Percentiles rank a stretch among this genome's conserved stretches.
Evolutionary conservation across 92 coral and sea anemone species (phyloP).

Genomic region (Palythoa grandiflora): DNA sequence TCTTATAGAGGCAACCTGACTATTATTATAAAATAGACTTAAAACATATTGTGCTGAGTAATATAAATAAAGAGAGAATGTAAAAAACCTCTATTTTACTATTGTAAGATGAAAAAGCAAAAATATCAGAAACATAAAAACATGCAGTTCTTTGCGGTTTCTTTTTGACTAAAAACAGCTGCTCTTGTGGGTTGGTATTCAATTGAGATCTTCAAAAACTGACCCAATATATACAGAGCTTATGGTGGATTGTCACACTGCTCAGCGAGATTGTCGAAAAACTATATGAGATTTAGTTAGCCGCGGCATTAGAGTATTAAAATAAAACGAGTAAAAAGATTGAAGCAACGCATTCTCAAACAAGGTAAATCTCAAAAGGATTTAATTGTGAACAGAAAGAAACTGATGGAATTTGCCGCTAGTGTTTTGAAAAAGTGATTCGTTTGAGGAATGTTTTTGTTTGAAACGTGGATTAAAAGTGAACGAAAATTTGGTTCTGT

Average conservation of each 20-base stretch:
- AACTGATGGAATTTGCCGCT: slow-evolving; percentile 4
- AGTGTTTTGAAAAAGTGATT: background rate
- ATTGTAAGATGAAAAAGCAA: background rate
- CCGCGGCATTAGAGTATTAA: background rate
- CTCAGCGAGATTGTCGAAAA: background rate
- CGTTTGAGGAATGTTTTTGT: slow-evolving; percentile 10
- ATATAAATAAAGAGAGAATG: background rate
- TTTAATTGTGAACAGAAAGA: background rate
- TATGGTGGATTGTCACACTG: background rate
- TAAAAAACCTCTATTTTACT: background rate
- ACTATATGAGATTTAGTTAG: background rate
- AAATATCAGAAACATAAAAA: background rate
- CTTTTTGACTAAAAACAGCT: slow-evolving; percentile 16
- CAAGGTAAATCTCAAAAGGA: background rate
- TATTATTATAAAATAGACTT: background rate
- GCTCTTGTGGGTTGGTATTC: slow-evolving; percentile 18
- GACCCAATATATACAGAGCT: background rate
- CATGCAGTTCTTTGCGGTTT: slow-evolving; percentile 25
- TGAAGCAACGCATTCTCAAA: background rate
- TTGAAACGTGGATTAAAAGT: slow-evolving; percentile 18
- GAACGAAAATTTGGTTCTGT: slow-evolving; percentile 5
- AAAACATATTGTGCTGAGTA: background rate
- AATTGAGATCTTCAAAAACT: slow-evolving; percentile 13
- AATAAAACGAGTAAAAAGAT: background rate
- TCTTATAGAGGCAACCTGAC: background rate